Evolutionary conservation across 2,113 vertebrate genomes (phyloP), one percentile per base, ranked within the genome.

Genomic region (Notechis scutatus): DNA sequence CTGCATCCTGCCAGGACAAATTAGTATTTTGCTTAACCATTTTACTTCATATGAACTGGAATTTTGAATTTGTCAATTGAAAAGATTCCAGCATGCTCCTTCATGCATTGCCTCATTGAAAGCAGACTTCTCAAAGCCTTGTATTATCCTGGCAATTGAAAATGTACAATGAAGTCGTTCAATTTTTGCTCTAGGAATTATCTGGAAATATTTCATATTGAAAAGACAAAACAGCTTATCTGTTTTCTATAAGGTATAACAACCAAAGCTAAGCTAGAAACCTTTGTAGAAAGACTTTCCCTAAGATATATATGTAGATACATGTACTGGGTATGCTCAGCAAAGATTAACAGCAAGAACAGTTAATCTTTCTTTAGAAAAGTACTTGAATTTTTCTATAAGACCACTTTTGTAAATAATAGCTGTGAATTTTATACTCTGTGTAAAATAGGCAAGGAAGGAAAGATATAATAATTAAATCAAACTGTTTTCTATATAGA

Each of bases 391-490:
- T 89, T 21, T 20, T 47, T 92, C 69, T 39, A 6, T 47, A 39
- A 57, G 39, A 56, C 8, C 26, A 74, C 24, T 90, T 39, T 34
- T 64, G 18, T 2, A 39, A 34, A 26, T 64, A 92, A 89, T 94
- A 54, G 12, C 26, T 85, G 57, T 93, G 88, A 92, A 39, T 39
- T 64, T 74, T 54, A 95, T 92, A 2, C 81, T 9, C 5, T 9
- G 42, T 89, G 23, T 52, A 50, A 45, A 92, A 45, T 61, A 47
- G 34, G 24, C 26, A 89, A 11, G 0, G 0, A 21, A 91, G 88
- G 54, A 42, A 23, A n/a, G 14, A 0, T 34, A 0, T 81, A 64
- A 21, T 57, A 14, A 85, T 0, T 1, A 0, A 1, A 87, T 88
- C 26, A 74, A 42, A 87, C 29, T 93, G 20, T 91, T 89, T 89